Base-by-base conservation (phyloP, 1,140 invertebrate genomes). In the Teleogryllus occipitalis region DNA sequence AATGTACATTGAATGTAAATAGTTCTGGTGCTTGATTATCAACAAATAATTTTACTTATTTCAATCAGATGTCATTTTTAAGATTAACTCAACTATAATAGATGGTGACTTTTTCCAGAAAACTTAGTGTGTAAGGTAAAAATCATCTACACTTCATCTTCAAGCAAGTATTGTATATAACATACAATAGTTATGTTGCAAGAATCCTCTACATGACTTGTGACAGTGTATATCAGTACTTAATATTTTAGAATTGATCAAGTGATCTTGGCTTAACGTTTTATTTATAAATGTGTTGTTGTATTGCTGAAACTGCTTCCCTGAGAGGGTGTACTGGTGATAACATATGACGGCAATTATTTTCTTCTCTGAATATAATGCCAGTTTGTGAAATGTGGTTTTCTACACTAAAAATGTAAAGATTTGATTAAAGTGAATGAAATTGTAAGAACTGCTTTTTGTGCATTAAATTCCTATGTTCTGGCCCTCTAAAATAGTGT, bases 271-370 rank as follows among this genome's bases (percentile, higher is more conserved):
- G 54, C 54, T 65, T 65, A 65, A 65, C 18, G 54, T 14, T 39
- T 39, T 65, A 65, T 65, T 65, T 65, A 65, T 65, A 65, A 65
- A 65, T 65, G 54, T 65, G 54, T 65, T 65, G 54, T 65, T 65
- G 54, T 65, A 65, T 65, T 65, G 54, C 54, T 65, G 54, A 18
- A 65, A 65, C 54, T 65, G 54, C 54, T 65, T 65, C 54, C 54
- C 54, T 65, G 54, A 65, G 54, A 18, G 18, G 54, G 18, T 65
- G 54, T 65, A 65, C 27, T 39, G 27, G 27, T 65, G 54, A 65
- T 65, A 65, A 65, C 10, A 65, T 14, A 65, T 65, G 18, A 65
- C 18, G 54, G 54, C 54, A 65, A 14, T 65, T 65, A 65, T 14
- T 65, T 14, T 65, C 54, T 14, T 10, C 18, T 65, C 54, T 65